Conservation (phyloP, 2,888 invertebrate genomes). For the Hydropsyche betteni region DNA sequence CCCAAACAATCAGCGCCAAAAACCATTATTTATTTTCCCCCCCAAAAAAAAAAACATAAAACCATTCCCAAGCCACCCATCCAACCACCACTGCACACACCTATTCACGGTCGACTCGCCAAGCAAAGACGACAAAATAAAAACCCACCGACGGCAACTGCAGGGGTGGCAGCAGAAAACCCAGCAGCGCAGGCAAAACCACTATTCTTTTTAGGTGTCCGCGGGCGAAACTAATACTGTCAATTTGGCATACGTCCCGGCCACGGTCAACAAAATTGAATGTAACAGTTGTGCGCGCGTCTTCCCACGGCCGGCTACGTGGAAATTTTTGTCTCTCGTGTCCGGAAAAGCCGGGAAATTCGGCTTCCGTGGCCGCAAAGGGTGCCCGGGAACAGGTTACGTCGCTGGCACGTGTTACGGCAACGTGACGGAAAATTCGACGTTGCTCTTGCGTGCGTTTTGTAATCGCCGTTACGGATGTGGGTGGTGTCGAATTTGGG, state of each 20-base stretch:
- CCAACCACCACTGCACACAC: too few relatives aligned
- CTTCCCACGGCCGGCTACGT: too few relatives aligned
- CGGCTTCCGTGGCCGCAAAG: neutral
- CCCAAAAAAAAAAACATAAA: too few relatives aligned
- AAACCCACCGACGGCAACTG: neutral
- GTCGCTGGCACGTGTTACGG: slow-evolving; percentile 20
- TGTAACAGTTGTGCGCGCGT: slow-evolving; percentile 43
- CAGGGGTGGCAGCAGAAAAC: neutral
- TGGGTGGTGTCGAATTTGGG: too few relatives aligned
- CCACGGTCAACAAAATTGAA: slow-evolving; percentile 45
- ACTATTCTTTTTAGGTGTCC: slow-evolving; percentile 37
- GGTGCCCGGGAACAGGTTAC: neutral
- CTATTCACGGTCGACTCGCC: neutral
- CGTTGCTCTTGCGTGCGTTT: neutral
- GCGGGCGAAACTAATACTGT: slow-evolving; percentile 45
- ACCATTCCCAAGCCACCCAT: too few relatives aligned
- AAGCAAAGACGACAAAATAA: neutral
- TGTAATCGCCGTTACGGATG: neutral
- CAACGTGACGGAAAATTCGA: slow-evolving; percentile 17
- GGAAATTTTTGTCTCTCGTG: neutral
- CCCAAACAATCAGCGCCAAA: too few relatives aligned
- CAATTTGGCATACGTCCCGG: slow-evolving; percentile 47
- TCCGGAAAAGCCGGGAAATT: slow-evolving; percentile 12
- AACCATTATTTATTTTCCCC: too few relatives aligned
- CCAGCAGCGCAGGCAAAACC: too few relatives aligned